Conservation (phyloP, 2,888 invertebrate genomes). For the Synergus itoensis region DNA sequence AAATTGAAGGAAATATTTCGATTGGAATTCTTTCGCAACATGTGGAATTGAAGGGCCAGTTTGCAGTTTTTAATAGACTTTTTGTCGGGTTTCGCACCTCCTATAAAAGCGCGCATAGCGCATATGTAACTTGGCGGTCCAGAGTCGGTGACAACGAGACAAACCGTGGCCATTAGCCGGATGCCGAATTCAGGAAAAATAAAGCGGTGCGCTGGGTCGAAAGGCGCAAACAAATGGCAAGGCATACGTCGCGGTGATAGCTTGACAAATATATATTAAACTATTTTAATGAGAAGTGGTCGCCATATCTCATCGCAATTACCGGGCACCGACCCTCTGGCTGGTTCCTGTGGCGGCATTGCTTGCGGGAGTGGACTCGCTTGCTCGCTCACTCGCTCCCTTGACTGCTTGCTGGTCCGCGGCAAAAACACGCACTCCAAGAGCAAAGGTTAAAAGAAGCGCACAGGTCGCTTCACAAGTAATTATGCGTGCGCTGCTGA, state of each 20-base stretch:
- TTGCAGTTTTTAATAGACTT: constrained; percentile 26
- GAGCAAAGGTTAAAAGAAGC: constrained; percentile 71
- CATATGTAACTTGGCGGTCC: constrained; percentile 40
- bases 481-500: constrained; percentile 49
- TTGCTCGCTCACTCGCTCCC: constrained; percentile 17
- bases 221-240: constrained; percentile 65
- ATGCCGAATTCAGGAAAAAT: constrained; percentile 69
- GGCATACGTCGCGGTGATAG: constrained; percentile 67
- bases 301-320: constrained; percentile 75
- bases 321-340: constrained; percentile 64
- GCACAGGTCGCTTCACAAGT: constrained; percentile 54
- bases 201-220: constrained; percentile 47
- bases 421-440: constrained; percentile 63
- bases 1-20: background rate
- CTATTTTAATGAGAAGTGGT: constrained; percentile 76
- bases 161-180: constrained; percentile 66
- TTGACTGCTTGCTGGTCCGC: constrained; percentile 43
- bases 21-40: constrained; percentile 22
- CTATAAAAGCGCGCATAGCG: constrained; percentile 18
- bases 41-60: constrained; percentile 14
- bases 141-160: constrained; percentile 68
- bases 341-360: constrained; percentile 32
- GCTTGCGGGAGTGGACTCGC: constrained; percentile 24
- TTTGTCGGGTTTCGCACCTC: constrained; percentile 25
- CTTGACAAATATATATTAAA: constrained; percentile 76